These are phyloP conservation scores for Stramonita haemastoma DNA, from an alignment of 2,888 invertebrate genomes.

Conservation along the genomic window DNA sequence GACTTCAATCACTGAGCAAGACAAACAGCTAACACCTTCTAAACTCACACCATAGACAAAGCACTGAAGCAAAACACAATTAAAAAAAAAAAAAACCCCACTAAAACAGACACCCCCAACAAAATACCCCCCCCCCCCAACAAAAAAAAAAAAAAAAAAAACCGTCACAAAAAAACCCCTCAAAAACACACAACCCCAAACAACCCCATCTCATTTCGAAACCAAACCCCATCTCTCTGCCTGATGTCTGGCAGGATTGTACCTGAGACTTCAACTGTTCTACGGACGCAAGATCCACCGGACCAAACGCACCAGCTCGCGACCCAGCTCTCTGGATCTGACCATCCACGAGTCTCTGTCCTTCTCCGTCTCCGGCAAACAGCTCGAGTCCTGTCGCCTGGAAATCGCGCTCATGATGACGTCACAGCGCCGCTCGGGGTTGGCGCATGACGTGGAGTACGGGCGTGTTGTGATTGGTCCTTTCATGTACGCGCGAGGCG, in stretches of 20 bases:
- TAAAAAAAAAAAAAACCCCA: too few species aligned
- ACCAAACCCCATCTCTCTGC: too few species aligned
- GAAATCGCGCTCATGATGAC: slow-evolving; percentile 62
- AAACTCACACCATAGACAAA: too few species aligned
- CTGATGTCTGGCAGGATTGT: slow-evolving; percentile 59
- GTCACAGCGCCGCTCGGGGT: slow-evolving; percentile 46
- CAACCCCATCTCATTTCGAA: too few species aligned
- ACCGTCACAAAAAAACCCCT: too few species aligned
- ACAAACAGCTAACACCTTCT: too few species aligned
- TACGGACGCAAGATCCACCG: slow-evolving; percentile 70
- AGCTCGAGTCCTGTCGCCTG: slow-evolving; percentile 70
- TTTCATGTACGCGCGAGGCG: slow-evolving; percentile 74
- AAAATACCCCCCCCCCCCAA: too few species aligned
- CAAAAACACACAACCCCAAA: too few species aligned
- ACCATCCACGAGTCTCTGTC: slow-evolving; percentile 74
- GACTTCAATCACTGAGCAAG: too few species aligned
- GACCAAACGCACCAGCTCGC: slow-evolving; percentile 69
- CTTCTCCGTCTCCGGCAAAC: slow-evolving; percentile 68
- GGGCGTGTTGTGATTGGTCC: slow-evolving; percentile 72
- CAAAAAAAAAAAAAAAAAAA: too few species aligned
- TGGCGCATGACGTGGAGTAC: slow-evolving; percentile 60
- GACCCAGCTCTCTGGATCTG: slow-evolving; percentile 61
- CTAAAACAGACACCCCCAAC: too few species aligned
- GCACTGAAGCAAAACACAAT: too few species aligned
- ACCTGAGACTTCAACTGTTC: slow-evolving; percentile 69